These are phyloP conservation scores for Myrmecophaga tridactyla DNA, from an alignment of 2,113 vertebrate species.

Conservation along the genomic window DNA sequence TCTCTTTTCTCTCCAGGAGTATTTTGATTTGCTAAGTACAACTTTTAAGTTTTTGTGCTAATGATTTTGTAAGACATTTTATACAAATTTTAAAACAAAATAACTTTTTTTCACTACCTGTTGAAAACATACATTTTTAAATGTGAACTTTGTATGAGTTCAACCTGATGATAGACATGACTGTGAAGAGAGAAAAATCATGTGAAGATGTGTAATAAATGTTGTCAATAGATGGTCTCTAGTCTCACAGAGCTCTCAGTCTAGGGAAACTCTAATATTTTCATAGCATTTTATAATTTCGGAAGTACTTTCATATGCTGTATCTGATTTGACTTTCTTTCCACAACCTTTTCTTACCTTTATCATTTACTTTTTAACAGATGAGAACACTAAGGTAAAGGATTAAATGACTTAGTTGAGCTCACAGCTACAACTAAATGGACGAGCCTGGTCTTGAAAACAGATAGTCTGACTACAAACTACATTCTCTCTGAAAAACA, in stretches of 20 bases:
- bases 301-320: background rate
- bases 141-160: background rate
- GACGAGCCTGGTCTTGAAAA: background rate
- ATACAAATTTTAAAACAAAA: slow-evolving; percentile 6
- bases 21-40: background rate
- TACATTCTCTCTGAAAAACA: background rate
- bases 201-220: background rate
- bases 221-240: background rate
- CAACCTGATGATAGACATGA: background rate
- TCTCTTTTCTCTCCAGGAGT: background rate
- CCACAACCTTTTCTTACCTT: background rate
- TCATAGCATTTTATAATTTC: background rate
- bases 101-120: background rate
- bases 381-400: background rate
- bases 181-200: background rate
- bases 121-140: background rate
- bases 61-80: background rate
- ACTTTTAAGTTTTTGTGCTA: background rate
- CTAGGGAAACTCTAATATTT: background rate
- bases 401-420: background rate
- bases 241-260: background rate
- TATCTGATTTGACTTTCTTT: background rate
- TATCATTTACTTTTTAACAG: background rate
- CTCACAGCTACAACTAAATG: background rate
- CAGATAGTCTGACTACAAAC: background rate